A percentile compares a stretch with the other conserved stretches of the same genome.
Conservation (phyloP, 2,797 vertebrate genomes). For the Acanthurus lineatus region DNA sequence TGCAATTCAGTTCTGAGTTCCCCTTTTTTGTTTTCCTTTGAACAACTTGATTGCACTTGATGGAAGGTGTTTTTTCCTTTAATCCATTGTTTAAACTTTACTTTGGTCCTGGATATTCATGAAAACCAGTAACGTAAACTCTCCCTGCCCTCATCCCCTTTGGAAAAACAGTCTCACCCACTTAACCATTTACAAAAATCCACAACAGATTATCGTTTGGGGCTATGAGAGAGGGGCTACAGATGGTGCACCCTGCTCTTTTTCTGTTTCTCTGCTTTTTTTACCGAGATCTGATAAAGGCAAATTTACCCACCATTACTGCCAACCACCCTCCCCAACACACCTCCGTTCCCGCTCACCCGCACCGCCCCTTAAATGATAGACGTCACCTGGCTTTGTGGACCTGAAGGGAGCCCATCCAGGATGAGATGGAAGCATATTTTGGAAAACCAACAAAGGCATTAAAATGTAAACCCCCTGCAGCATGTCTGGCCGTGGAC, state of each 20-base stretch:
- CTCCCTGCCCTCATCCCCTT: conserved; percentile 9
- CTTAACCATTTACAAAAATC: conserved; percentile 68
- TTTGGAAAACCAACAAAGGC: conserved; percentile 91
- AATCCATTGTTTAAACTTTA: conserved; percentile 5
- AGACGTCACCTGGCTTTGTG: conserved; percentile 84
- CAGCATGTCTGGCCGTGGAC: conserved; percentile 86
- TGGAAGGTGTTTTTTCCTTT: conserved; percentile 1
- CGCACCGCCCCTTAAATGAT: conserved; percentile 65
- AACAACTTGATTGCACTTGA: background rate
- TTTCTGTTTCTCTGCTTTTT: conserved; percentile 33
- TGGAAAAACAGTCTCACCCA: conserved; percentile 41
- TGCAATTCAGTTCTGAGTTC: background rate
- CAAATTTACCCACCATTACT: conserved; percentile 26
- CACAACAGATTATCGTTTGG: conserved; percentile 71
- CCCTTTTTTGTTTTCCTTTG: background rate
- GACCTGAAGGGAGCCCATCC: conserved; percentile 83
- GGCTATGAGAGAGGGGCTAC: conserved; percentile 60
- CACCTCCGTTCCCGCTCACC: background rate
- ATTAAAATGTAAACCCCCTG: conserved; percentile 90
- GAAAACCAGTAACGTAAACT: conserved; percentile 4
- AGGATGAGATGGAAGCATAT: conserved; percentile 88
- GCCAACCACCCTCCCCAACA: background rate
- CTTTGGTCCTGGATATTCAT: conserved; percentile 17
- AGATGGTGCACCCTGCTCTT: conserved; percentile 69
- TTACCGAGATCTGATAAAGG: conserved; percentile 61